A percentile compares a stretch with the other conserved stretches of the same genome.
These are phyloP conservation scores for Drosophila willistoni DNA, from an alignment of 1,140 invertebrate species.

Conservation along the genomic window DNA sequence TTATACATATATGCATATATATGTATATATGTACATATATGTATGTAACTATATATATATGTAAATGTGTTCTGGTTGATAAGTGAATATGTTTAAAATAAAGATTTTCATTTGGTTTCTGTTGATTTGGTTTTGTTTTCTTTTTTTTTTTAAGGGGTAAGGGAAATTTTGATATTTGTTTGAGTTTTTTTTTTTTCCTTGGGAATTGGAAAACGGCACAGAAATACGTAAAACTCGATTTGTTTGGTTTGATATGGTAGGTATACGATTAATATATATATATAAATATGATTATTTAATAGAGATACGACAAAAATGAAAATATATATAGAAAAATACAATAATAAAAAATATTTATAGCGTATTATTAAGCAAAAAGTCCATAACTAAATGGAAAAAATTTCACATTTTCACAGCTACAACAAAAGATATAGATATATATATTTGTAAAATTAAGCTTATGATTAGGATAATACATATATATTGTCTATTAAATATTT, in stretches of 20 bases:
- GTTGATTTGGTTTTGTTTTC: slow-evolving; percentile 16
- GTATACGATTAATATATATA: slow-evolving; percentile 30
- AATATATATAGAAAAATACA: slow-evolving; percentile 8
- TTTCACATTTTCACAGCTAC: slow-evolving; percentile 73
- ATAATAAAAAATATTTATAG: slow-evolving; percentile 28
- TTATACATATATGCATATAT: background rate
- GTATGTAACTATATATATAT: slow-evolving; percentile 35
- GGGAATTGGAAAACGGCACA: slow-evolving; percentile 48
- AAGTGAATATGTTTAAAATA: slow-evolving; percentile 64
- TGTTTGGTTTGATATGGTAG: slow-evolving; percentile 39
- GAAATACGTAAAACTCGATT: slow-evolving; percentile 44
- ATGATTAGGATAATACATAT: slow-evolving; percentile 60
- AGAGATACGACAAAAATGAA: slow-evolving; percentile 61
- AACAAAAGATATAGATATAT: slow-evolving; percentile 62
- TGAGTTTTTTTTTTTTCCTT: slow-evolving; percentile 54
- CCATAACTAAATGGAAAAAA: slow-evolving; percentile 42
- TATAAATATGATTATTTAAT: slow-evolving; percentile 24
- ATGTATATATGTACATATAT: slow-evolving; percentile 14
- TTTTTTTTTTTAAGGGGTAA: slow-evolving; percentile 41
- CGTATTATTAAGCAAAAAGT: slow-evolving; percentile 15
- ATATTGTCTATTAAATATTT: slow-evolving; percentile 48
- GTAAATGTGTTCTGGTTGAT: slow-evolving; percentile 7
- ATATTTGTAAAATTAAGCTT: slow-evolving; percentile 25
- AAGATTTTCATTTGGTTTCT: slow-evolving; percentile 49
- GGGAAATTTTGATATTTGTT: slow-evolving; percentile 36